A percentile compares a stretch with the other conserved stretches of the same genome.
Evolutionary conservation across 2,113 vertebrate genomes (phyloP).

Genomic region (Empidonax traillii): DNA sequence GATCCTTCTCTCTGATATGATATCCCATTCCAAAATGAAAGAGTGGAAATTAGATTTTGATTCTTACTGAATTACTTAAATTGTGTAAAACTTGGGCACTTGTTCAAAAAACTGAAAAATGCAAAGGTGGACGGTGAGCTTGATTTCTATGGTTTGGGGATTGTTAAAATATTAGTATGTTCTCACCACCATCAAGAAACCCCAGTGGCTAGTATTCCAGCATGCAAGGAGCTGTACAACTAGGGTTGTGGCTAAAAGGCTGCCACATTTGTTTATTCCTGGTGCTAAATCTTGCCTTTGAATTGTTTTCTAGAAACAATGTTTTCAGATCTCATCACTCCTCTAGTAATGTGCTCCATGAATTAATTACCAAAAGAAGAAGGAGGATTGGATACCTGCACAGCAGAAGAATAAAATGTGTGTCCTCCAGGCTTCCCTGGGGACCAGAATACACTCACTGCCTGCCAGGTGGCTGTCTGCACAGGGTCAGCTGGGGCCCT

Average conservation of each 20-base stretch:
- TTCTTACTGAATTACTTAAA: background rate
- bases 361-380: background rate
- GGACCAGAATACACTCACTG: background rate
- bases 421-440: background rate
- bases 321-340: background rate
- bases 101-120: background rate
- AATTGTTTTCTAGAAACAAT: background rate
- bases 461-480: background rate
- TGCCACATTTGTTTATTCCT: background rate
- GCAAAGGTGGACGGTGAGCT: fast-evolving
- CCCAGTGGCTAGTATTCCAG: background rate
- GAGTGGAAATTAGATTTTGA: background rate
- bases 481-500: background rate
- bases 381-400: background rate
- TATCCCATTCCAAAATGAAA: background rate
- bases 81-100: background rate
- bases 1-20: background rate
- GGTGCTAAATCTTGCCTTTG: background rate
- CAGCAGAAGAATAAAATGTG: background rate
- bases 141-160: background rate
- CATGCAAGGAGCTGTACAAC: background rate
- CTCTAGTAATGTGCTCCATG: background rate
- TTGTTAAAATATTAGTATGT: background rate
- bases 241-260: background rate
- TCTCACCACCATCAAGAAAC: background rate